These are phyloP conservation scores for Glareola pratincola DNA, from an alignment of 2,113 vertebrate species.

Conservation along the genomic window DNA sequence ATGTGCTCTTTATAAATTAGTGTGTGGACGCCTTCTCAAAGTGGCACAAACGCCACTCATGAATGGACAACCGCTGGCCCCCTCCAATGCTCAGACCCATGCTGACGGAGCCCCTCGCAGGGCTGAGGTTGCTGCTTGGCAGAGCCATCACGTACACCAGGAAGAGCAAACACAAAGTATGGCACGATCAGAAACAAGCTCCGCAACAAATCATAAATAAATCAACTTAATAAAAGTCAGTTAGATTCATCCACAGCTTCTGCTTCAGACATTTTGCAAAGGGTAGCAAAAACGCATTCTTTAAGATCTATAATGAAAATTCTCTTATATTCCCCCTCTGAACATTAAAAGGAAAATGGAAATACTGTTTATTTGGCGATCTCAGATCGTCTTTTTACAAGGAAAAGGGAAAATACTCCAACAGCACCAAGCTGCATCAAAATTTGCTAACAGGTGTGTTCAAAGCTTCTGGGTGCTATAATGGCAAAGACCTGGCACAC, in stretches of 20 bases:
- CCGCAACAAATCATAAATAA: background rate
- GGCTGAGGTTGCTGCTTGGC: no score
- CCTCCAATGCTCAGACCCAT: background rate
- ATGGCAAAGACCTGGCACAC: background rate
- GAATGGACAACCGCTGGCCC: background rate
- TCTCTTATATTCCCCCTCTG: background rate
- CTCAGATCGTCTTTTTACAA: background rate
- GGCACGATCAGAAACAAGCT: background rate
- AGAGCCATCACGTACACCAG: background rate
- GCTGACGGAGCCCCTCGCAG: no score
- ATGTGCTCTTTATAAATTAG: background rate
- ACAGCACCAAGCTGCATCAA: background rate
- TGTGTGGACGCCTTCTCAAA: background rate
- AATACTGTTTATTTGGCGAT: background rate
- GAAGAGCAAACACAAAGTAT: accelerated
- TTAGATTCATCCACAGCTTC: background rate
- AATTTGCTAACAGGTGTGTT: background rate
- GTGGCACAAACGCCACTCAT: background rate
- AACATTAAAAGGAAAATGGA: background rate
- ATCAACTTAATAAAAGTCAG: background rate
- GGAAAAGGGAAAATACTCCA: background rate
- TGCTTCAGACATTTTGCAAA: background rate
- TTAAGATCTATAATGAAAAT: background rate
- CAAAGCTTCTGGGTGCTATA: background rate
- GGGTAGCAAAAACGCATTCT: background rate